Evolutionary conservation across 2,113 vertebrate species (phyloP).

Genomic region (Eonycteris spelaea): DNA sequence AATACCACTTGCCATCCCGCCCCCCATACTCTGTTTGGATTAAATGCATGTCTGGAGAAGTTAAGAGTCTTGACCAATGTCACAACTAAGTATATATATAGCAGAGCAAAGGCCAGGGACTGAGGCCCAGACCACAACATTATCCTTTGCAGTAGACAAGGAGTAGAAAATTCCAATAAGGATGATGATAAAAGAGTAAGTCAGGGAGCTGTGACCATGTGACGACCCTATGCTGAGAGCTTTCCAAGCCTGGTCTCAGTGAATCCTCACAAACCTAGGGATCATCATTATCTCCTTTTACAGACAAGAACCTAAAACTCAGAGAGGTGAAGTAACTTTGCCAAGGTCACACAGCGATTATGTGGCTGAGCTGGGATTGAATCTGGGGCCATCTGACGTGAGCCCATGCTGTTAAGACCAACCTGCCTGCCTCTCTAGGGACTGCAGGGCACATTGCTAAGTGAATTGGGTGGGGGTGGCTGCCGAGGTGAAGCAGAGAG

Average conservation of each 20-base stretch:
- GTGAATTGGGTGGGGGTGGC: fast-evolving
- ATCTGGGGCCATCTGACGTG: neutral
- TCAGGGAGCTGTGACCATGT: neutral
- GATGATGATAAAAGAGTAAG: neutral
- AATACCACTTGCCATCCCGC: too few species aligned
- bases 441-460: neutral
- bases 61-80: neutral
- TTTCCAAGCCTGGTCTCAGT: neutral
- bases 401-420: neutral
- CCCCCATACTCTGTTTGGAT: neutral
- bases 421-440: neutral
- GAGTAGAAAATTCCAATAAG: neutral
- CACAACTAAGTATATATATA: neutral
- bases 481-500: neutral
- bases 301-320: neutral
- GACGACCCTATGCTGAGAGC: neutral
- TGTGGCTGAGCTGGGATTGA: neutral
- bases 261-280: neutral
- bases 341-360: slow-evolving; percentile 25
- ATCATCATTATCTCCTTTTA: neutral
- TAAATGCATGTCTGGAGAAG: neutral
- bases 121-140: neutral
- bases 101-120: neutral
- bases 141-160: neutral
- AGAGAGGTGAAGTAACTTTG: slow-evolving; percentile 24